Base-by-base conservation (phyloP, 2,797 vertebrate genomes). In the Pempheris klunzingeri region DNA sequence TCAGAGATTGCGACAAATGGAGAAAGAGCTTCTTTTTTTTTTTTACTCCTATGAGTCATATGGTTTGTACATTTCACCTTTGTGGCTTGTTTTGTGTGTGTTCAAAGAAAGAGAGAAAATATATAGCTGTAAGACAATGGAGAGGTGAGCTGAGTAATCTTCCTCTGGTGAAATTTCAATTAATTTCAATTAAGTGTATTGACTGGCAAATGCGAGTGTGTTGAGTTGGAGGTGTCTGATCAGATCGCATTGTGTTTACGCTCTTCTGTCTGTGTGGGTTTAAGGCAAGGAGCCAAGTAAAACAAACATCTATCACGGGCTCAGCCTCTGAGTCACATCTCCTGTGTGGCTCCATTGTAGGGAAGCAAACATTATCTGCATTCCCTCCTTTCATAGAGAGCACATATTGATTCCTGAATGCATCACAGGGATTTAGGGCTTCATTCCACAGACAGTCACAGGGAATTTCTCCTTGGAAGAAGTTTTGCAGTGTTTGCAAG, bases 241-340 rank as follows among this genome's bases (percentile, higher is more conserved):
- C 71, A 72, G 65, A 80, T 68, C 36, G 22, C 30, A 49, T 78
- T 77, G 72, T 58, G 68, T 74, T 82, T 58, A 62, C 24, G 11
- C 52, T 61, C 49, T 36, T 77, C 44, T 60, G 72, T 81, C 74
- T 74, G 63, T 76, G 70, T 65, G 63, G 9, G 43, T 81, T 77
- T 60, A 67, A 65, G 84, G 79, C 81, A 60, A 7, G 20, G 22
- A n/a, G 85, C 87, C 92, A 91, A 92, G 81, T 82, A 36, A 90
- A 91, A 86, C 75, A 87, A 78, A 69, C 78, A 67, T 74, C 75
- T 72, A 86, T 88, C 87, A 86, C 64, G 7, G 3, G 52, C 72
- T 72, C 52, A 50, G 79, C 52, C 84, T 80, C 71, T 78, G 77
- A 88, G 69, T 85, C 87, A 85, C 85, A 74, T 82, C 86, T 86